Conservation (phyloP, 2,113 vertebrate species). For the Caranx melampygus region DNA sequence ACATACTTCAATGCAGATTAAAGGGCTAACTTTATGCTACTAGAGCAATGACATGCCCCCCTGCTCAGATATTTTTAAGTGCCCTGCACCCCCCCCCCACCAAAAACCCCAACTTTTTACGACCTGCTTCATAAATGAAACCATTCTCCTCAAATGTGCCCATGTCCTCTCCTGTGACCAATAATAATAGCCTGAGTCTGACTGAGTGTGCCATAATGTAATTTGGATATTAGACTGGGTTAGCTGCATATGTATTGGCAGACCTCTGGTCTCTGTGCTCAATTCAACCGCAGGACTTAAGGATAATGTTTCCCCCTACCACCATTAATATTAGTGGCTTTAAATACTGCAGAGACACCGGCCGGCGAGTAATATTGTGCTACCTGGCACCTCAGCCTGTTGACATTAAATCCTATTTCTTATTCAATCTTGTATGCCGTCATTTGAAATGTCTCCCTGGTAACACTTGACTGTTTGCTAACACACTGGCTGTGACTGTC, state of each 20-base stretch:
- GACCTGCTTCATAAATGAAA: constrained; percentile 82
- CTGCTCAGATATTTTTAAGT: constrained; percentile 74
- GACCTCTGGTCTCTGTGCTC: constrained; percentile 64
- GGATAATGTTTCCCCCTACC: constrained; percentile 77
- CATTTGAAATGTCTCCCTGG: constrained; percentile 76
- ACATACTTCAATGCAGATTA: constrained; percentile 79
- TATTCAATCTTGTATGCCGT: constrained; percentile 66
- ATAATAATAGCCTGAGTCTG: constrained; percentile 64
- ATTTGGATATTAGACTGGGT: constrained; percentile 76
- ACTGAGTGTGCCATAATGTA: constrained; percentile 73
- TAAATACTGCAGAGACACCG: constrained; percentile 63
- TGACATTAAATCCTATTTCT: constrained; percentile 77
- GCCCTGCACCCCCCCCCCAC: constrained; percentile 46
- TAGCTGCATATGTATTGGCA: constrained; percentile 73
- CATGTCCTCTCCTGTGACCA: constrained; percentile 80
- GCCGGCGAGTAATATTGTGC: constrained; percentile 71
- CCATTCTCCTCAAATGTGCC: constrained; percentile 76
- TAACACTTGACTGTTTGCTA: constrained; percentile 76
- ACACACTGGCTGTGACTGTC: constrained; percentile 59
- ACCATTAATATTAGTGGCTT: constrained; percentile 76
- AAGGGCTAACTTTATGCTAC: constrained; percentile 74
- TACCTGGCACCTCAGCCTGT: constrained; percentile 75
- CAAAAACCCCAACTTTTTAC: constrained; percentile 69
- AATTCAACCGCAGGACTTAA: constrained; percentile 64
- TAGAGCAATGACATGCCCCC: constrained; percentile 69